These are phyloP conservation scores for Callionymus lyra DNA, from an alignment of 2,113 vertebrate species.

Conservation along the genomic window DNA sequence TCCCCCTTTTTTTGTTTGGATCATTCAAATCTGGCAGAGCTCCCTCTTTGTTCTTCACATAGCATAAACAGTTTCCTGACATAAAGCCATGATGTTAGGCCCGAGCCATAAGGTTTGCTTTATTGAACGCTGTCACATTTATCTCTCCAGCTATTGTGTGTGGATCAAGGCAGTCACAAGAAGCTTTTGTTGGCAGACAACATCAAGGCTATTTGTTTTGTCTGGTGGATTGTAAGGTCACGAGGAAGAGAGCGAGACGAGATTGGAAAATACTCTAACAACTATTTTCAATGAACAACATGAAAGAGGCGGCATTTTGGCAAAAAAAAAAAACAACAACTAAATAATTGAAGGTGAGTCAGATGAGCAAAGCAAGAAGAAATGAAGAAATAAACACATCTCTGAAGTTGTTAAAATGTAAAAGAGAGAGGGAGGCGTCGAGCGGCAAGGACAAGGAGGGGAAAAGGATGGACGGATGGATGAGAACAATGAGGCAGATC, in stretches of 20 bases:
- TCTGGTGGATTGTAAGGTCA: slow-evolving; percentile 61
- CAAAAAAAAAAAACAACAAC: too few species aligned
- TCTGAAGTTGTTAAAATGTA: slow-evolving; percentile 25
- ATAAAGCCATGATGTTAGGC: slow-evolving; percentile 24
- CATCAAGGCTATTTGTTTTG: slow-evolving; percentile 64
- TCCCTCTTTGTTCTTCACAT: slow-evolving; percentile 22
- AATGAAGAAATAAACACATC: slow-evolving; percentile 30
- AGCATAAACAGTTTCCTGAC: slow-evolving; percentile 2
- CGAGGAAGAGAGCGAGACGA: slow-evolving; percentile 35
- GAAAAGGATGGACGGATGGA: slow-evolving; percentile 43
- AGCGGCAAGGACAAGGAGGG: slow-evolving; percentile 22
- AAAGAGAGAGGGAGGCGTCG: slow-evolving; percentile 7
- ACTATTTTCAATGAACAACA: slow-evolving; percentile 31
- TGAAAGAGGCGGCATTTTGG: slow-evolving; percentile 32
- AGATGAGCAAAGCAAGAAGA: slow-evolving; percentile 21
- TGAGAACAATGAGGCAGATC: slow-evolving; percentile 57
- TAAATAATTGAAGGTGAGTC: slow-evolving; percentile 34
- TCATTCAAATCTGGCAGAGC: slow-evolving; percentile 27
- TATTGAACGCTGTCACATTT: slow-evolving; percentile 56
- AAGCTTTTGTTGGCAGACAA: slow-evolving; percentile 50
- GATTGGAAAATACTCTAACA: slow-evolving; percentile 54
- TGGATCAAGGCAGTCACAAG: slow-evolving; percentile 41
- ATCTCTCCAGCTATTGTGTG: slow-evolving; percentile 52
- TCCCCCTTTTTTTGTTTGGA: slow-evolving; percentile 20
- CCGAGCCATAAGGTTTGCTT: slow-evolving; percentile 52